Base-by-base conservation (phyloP, 2,888 invertebrate genomes). In the Ennomos erosarius region DNA sequence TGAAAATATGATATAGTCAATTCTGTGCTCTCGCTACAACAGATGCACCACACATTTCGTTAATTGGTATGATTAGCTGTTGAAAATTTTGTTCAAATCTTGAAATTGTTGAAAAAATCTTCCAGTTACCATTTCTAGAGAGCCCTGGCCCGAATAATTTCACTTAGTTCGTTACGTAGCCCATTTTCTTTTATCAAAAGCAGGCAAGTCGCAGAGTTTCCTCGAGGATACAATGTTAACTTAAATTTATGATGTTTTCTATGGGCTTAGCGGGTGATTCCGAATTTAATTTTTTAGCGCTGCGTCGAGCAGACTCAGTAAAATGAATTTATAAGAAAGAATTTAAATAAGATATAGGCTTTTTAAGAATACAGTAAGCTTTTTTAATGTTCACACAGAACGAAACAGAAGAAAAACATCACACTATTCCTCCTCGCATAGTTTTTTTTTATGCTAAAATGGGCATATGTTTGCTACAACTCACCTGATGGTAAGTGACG, bases 121-220 rank as follows among this genome's bases (percentile, higher is more conserved):
- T 33, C n/a, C 48, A 38, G 39, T 37, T 16, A 38, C n/a, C 10
- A 47, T 39, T 34, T 54, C 33, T 16, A 13, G 34, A 48, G 43
- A 39, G 40, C 40, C 39, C 47, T 37, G 51, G 33, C 51, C 52
- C 47, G 40, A 40, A 46, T 54, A 43, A 55, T 62, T 59, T 51
- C 62, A 39, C 49, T 58, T 65, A 68, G 69, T 73, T 71, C 59
- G 40, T 69, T 54, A 54, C 47, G 72, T 73, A 69, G 63, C 49
- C 73, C 70, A 55, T 62, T 44, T 68, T 71, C 72, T 75, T 74
- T 77, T 77, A 79, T 79, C 77, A 71, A 59, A 71, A 75, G 78
- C 79, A 79, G 81, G 81, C 82, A 81, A 78, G 76, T 76, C 75
- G 69, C 65, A 67, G 63, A 64, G 69, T 73, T 75, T 75, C 73